These are phyloP conservation scores for Stegostoma tigrinum DNA, from an alignment of 2,113 vertebrate genomes.

Conservation along the genomic window DNA sequence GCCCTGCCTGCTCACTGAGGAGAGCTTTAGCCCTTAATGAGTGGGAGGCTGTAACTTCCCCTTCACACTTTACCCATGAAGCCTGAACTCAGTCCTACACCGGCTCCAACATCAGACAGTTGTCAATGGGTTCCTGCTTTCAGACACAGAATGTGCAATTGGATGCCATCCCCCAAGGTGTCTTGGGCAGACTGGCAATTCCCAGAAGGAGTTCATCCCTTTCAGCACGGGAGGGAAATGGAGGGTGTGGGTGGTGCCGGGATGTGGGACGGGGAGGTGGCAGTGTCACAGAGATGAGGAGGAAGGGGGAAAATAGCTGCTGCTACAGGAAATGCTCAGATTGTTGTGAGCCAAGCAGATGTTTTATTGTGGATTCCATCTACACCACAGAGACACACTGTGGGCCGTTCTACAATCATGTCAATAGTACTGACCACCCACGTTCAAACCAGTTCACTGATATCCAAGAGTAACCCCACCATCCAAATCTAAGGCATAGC, in stretches of 20 bases:
- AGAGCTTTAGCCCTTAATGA: neutral
- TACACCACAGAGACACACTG: neutral
- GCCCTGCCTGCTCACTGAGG: neutral
- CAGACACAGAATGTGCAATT: neutral
- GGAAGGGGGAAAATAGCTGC: neutral
- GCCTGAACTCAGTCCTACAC: neutral
- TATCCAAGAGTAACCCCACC: neutral
- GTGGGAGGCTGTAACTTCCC: neutral
- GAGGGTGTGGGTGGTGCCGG: no score
- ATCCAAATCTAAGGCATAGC: neutral
- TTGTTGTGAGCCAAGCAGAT: no score
- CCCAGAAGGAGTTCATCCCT: neutral
- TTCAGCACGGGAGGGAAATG: neutral
- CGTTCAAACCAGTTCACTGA: neutral
- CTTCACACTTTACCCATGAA: neutral
- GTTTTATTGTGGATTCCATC: neutral
- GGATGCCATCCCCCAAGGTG: no score
- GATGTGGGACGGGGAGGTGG: neutral
- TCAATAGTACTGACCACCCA: neutral
- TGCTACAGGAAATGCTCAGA: neutral
- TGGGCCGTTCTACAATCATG: neutral
- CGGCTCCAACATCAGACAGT: no score
- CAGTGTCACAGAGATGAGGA: neutral
- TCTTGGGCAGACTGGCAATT: neutral
- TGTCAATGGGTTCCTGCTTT: neutral